Evolutionary conservation across 2,888 invertebrate species (phyloP).

Genomic region (Ptychoptera contaminata): DNA sequence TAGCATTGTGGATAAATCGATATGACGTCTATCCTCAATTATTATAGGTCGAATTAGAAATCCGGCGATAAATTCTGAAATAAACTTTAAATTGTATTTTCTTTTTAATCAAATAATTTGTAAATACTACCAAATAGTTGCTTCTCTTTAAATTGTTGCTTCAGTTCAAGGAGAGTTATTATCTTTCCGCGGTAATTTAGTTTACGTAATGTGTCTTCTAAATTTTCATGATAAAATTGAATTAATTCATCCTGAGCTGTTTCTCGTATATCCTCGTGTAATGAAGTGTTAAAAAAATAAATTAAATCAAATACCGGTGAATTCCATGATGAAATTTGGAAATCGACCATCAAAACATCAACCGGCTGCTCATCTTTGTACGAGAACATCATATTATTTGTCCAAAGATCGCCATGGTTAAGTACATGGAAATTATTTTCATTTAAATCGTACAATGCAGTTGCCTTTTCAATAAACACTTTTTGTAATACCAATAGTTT

Average conservation of each 20-base stretch:
- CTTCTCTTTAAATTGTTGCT: constrained; percentile 19
- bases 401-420: constrained; percentile 30
- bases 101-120: not conserved
- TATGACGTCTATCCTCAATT: constrained; percentile 11
- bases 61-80: constrained; percentile 21
- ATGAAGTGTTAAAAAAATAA: constrained; percentile 22
- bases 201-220: constrained; percentile 18
- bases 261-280: constrained; percentile 21
- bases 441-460: not conserved
- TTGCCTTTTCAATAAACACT: not conserved
- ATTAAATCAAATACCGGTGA: constrained; percentile 9
- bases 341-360: constrained; percentile 9
- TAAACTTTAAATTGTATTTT: not conserved
- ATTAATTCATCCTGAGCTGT: constrained; percentile 23
- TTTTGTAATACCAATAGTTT: constrained; percentile 2
- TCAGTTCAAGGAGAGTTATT: constrained; percentile 22
- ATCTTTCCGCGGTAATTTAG: constrained; percentile 18
- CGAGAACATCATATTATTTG: constrained; percentile 28
- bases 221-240: constrained; percentile 19
- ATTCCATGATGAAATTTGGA: constrained; percentile 9
- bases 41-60: constrained; percentile 24
- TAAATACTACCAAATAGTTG: constrained; percentile 11
- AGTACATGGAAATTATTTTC: constrained; percentile 18
- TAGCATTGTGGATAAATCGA: no score
- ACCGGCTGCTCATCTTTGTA: constrained; percentile 11